Percentiles rank a stretch among this genome's conserved stretches.
Conservation (phyloP, 2,797 vertebrate genomes). For the Tolypeutes matacus region DNA sequence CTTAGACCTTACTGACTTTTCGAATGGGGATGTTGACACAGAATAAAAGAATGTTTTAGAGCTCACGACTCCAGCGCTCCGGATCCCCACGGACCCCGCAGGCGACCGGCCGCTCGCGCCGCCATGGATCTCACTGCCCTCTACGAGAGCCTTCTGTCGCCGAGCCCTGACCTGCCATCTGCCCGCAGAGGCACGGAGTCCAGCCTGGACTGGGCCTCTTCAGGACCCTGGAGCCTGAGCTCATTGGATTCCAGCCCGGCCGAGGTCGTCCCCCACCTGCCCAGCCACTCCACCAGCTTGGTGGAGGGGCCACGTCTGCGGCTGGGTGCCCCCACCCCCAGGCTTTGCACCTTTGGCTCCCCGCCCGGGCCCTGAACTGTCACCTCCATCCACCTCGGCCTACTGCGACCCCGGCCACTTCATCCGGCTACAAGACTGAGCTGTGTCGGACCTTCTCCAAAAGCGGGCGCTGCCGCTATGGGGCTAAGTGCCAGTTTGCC, state of each 20-base stretch:
- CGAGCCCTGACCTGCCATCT: slow-evolving; percentile 59
- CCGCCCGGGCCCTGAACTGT: slow-evolving; percentile 91
- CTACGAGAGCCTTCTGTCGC: slow-evolving; percentile 78
- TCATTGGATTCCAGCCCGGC: slow-evolving; percentile 72
- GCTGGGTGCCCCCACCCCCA: slow-evolving; percentile 83
- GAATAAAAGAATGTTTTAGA: neutral
- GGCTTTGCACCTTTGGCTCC: slow-evolving; percentile 85
- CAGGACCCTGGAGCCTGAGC: slow-evolving; percentile 86
- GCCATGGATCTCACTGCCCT: slow-evolving; percentile 79
- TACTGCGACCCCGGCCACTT: slow-evolving; percentile 78
- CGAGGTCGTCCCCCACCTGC: slow-evolving; percentile 83
- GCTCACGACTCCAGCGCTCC: slow-evolving; percentile 18
- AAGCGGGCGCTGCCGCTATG: slow-evolving; percentile 94
- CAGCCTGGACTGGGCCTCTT: slow-evolving; percentile 70
- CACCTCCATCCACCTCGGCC: slow-evolving; percentile 87
- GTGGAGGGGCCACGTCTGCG: slow-evolving; percentile 90
- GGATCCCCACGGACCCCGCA: accelerated
- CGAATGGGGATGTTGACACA: neutral
- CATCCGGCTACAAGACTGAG: slow-evolving; percentile 96
- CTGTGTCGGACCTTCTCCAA: slow-evolving; percentile 95
- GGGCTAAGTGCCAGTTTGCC: slow-evolving; percentile 96
- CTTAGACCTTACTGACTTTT: neutral
- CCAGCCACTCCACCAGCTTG: slow-evolving; percentile 94
- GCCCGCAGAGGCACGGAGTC: slow-evolving; percentile 85
- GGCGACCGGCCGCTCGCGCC: slow-evolving; percentile 32